These are phyloP conservation scores for Drosophila setosimentum DNA, from an alignment of 2,888 invertebrate genomes.

Conservation along the genomic window DNA sequence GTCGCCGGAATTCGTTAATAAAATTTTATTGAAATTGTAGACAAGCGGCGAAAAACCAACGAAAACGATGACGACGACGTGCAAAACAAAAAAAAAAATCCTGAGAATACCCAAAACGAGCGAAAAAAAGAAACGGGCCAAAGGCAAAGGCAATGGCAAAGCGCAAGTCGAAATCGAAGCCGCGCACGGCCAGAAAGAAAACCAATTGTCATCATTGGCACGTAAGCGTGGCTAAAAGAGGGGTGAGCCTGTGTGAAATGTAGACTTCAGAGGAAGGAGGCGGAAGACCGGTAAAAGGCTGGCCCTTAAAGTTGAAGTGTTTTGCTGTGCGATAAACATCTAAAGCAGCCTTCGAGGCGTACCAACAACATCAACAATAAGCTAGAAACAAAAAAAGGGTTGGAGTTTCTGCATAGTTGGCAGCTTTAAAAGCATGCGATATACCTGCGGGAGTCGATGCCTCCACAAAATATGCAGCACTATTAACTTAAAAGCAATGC, in stretches of 20 bases:
- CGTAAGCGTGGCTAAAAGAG: slow-evolving; percentile 63
- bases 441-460: slow-evolving; percentile 62
- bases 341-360: slow-evolving; percentile 63
- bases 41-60: slow-evolving; percentile 82
- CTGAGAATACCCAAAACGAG: slow-evolving; percentile 21
- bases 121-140: slow-evolving; percentile 44
- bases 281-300: slow-evolving; percentile 69
- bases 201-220: slow-evolving; percentile 83
- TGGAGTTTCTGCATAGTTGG: slow-evolving; percentile 31
- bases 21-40: slow-evolving; percentile 85
- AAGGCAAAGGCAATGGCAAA: slow-evolving; percentile 17
- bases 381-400: slow-evolving; percentile 13
- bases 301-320: slow-evolving; percentile 73
- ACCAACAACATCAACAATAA: slow-evolving; percentile 32
- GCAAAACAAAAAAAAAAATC: slow-evolving; percentile 71
- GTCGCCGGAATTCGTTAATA: slow-evolving; percentile 84
- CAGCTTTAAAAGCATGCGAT: slow-evolving; percentile 55
- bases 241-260: neutral
- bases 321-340: slow-evolving; percentile 74
- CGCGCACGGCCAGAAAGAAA: slow-evolving; percentile 73
- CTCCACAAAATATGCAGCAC: slow-evolving; percentile 62
- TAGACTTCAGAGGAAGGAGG: slow-evolving; percentile 23
- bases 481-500: slow-evolving; percentile 77
- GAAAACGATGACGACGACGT: slow-evolving; percentile 72
- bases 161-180: slow-evolving; percentile 66